Evolutionary conservation across 2,113 vertebrate species (phyloP).

Genomic region (Crotalus tigris): DNA sequence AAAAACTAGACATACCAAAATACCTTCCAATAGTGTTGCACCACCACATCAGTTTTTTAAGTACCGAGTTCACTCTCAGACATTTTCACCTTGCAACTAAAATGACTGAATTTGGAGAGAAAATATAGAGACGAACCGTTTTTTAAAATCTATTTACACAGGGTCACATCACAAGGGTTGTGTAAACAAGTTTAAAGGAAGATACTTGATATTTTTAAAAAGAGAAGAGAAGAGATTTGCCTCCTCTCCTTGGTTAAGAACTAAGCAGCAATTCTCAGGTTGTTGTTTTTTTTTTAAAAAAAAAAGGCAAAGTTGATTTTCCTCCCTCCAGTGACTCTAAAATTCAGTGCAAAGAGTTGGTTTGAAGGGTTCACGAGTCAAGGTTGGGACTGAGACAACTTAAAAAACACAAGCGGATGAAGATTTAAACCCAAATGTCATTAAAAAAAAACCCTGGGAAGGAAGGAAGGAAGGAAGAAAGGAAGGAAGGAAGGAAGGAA

Average conservation of each 20-base stretch:
- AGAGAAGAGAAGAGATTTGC: too few relatives aligned
- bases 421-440: background rate
- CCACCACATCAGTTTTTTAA: background rate
- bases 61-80: background rate
- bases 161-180: conserved; percentile 46
- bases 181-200: conserved; percentile 62
- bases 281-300: conserved; percentile 33
- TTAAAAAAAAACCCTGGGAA: background rate
- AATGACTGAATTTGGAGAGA: background rate
- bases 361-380: background rate
- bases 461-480: too few relatives aligned
- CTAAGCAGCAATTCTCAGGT: too few relatives aligned
- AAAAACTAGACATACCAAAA: background rate
- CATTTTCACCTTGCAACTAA: background rate
- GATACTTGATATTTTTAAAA: conserved; percentile 28
- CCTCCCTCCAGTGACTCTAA: background rate
- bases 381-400: background rate
- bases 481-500: too few relatives aligned
- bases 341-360: background rate
- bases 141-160: conserved; percentile 47
- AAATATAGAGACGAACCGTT: background rate
- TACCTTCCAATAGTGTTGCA: background rate
- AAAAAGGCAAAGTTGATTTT: conserved; percentile 21
- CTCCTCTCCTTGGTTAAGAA: too few relatives aligned
- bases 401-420: conserved; percentile 3